Evolutionary conservation across 2,888 invertebrate genomes (phyloP).

Genomic region (Spialia ferax): DNA sequence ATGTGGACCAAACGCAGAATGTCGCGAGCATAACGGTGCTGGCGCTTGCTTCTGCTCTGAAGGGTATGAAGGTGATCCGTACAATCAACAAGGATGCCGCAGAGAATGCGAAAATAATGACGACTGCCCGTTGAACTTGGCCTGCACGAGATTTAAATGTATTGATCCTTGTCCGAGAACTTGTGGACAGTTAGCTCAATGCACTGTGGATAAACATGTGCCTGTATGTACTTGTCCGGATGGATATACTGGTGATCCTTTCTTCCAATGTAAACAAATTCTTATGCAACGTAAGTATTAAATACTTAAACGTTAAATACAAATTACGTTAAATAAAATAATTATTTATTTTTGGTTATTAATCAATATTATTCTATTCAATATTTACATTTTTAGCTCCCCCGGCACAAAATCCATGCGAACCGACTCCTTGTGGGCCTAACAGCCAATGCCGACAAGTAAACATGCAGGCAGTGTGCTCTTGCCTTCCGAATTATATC

Average conservation of each 20-base stretch:
- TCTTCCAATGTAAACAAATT: constrained; percentile 90
- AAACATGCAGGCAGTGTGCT: constrained; percentile 94
- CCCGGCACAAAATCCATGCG: constrained; percentile 90
- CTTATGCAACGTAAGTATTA: constrained; percentile 67
- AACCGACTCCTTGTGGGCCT: constrained; percentile 95
- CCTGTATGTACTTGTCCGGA: constrained; percentile 92
- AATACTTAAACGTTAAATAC: too few relatives aligned
- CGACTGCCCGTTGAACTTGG: constrained; percentile 90
- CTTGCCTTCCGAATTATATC: constrained; percentile 92
- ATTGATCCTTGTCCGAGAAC: constrained; percentile 94
- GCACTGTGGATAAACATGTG: constrained; percentile 92
- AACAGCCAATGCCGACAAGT: constrained; percentile 94
- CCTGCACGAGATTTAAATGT: constrained; percentile 94
- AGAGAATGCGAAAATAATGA: constrained; percentile 93
- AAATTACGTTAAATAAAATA: neutral
- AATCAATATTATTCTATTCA: neutral
- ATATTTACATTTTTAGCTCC: constrained; percentile 58
- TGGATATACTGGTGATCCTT: constrained; percentile 94
- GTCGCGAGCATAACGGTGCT: constrained; percentile 93
- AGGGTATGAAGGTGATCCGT: constrained; percentile 94
- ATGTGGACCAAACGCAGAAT: constrained; percentile 95
- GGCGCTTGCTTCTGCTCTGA: constrained; percentile 94
- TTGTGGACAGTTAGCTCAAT: constrained; percentile 93
- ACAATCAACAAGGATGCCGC: constrained; percentile 90
- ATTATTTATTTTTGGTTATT: neutral